phyloP scores from a whole-genome alignment of 2,888 invertebrate genomes.

The Apodemia duryi region DNA sequence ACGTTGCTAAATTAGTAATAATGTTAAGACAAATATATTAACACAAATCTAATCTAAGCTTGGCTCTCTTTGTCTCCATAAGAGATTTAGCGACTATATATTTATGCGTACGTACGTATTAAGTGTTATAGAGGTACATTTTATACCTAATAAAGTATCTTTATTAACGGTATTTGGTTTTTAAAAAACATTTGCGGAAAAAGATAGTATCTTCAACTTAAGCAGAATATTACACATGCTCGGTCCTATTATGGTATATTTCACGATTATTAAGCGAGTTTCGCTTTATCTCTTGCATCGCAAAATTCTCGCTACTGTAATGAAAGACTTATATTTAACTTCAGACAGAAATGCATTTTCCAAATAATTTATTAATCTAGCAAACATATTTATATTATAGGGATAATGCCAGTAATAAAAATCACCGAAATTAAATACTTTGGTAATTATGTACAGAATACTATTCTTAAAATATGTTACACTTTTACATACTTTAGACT shows the following conservation, averaged over 20 bases:
- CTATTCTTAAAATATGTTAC: too few species aligned
- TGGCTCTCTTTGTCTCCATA: not conserved
- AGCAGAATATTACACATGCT: conserved; percentile 12
- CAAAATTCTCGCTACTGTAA: conserved; percentile 9
- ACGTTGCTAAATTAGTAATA: too few species aligned
- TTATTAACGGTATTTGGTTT: not conserved
- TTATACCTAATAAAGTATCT: not conserved
- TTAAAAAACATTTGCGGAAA: conserved; percentile 11
- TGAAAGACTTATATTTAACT: conserved; percentile 9
- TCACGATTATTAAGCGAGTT: conserved; percentile 6
- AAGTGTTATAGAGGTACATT: too few species aligned
- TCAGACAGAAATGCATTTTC: not conserved
- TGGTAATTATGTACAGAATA: too few species aligned
- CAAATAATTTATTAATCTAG: not conserved
- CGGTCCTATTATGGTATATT: conserved; percentile 12
- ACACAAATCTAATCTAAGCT: not conserved
- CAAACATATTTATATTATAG: not conserved
- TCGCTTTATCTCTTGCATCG: conserved; percentile 11
- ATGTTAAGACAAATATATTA: not conserved
- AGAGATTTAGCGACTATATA: not conserved
- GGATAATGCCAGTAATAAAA: too few species aligned
- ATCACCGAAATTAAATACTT: too few species aligned
- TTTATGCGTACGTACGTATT: not conserved
- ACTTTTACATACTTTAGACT: too few species aligned
- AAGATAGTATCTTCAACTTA: conserved; percentile 10